phyloP scores from a whole-genome alignment of 2,113 vertebrate species.

The Trichechus manatus region DNA sequence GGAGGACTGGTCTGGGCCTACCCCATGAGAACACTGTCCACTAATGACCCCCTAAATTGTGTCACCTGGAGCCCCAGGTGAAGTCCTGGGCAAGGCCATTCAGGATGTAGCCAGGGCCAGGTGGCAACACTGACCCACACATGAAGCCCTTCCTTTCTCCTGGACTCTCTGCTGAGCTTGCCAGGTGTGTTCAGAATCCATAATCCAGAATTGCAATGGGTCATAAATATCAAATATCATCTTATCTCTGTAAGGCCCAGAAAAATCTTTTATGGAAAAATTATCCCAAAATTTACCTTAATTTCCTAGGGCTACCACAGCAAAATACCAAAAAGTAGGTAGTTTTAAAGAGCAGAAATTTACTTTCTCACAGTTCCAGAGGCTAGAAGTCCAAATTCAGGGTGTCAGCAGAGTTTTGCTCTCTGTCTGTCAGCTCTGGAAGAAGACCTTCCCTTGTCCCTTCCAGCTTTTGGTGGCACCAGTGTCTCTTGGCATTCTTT shows the following conservation, averaged over 20 bases:
- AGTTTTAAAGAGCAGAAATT: too few species aligned
- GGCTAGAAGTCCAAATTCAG: too few species aligned
- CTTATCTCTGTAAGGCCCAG: neutral
- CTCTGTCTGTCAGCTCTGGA: too few species aligned
- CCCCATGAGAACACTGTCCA: neutral
- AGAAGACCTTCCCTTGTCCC: too few species aligned
- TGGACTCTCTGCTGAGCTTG: neutral
- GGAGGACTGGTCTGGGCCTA: neutral
- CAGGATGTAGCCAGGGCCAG: neutral
- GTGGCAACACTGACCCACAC: neutral
- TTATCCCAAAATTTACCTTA: neutral
- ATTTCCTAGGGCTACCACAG: too few species aligned
- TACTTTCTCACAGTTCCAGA: too few species aligned
- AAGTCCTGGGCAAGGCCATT: neutral
- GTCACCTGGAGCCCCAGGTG: rapidly evolving
- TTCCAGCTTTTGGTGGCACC: too few species aligned
- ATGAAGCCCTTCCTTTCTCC: neutral
- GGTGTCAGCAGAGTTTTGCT: too few species aligned
- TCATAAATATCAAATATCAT: neutral
- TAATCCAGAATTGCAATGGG: too few species aligned
- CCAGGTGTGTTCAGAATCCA: neutral
- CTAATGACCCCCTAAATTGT: neutral
- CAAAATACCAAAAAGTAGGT: too few species aligned
- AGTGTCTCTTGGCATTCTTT: too few species aligned
- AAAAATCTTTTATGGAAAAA: neutral